Evolutionary conservation across 2,888 invertebrate genomes (phyloP).

Genomic region (Agrilus mali): DNA sequence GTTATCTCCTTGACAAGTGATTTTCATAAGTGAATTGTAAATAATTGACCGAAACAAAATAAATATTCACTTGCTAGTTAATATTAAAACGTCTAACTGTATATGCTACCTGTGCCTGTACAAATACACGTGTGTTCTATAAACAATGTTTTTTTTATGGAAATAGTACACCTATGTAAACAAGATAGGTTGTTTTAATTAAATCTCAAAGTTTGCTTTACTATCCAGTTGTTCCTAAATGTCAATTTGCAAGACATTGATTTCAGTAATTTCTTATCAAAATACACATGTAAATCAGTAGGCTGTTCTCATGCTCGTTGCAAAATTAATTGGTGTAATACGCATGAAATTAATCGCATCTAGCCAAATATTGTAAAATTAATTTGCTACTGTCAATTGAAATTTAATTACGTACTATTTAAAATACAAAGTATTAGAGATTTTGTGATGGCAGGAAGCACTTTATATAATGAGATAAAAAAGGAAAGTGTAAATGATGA

Average conservation of each 20-base stretch:
- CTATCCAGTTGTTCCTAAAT: background rate
- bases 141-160: conserved; percentile 17
- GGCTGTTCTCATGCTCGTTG: too few relatives aligned
- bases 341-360: too few relatives aligned
- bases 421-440: too few relatives aligned
- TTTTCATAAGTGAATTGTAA: conserved; percentile 34
- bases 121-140: conserved; percentile 13
- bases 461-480: too few relatives aligned
- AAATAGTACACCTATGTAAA: conserved; percentile 25
- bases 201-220: conserved; percentile 18
- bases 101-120: conserved; percentile 8
- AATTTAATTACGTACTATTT: too few relatives aligned
- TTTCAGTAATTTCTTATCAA: background rate
- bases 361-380: too few relatives aligned
- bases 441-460: too few relatives aligned
- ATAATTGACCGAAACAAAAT: conserved; percentile 33
- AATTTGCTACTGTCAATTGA: too few relatives aligned
- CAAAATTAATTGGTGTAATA: too few relatives aligned
- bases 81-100: too few relatives aligned
- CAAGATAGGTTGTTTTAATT: conserved; percentile 26
- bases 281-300: background rate
- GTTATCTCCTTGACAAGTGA: conserved; percentile 30
- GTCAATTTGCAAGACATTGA: background rate
- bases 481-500: too few relatives aligned
- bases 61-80: conserved; percentile 19